A percentile compares a stretch with the other conserved stretches of the same genome.
These are phyloP conservation scores for Acrossocheilus fasciatus DNA, from an alignment of 2,797 vertebrate species.

Conservation along the genomic window DNA sequence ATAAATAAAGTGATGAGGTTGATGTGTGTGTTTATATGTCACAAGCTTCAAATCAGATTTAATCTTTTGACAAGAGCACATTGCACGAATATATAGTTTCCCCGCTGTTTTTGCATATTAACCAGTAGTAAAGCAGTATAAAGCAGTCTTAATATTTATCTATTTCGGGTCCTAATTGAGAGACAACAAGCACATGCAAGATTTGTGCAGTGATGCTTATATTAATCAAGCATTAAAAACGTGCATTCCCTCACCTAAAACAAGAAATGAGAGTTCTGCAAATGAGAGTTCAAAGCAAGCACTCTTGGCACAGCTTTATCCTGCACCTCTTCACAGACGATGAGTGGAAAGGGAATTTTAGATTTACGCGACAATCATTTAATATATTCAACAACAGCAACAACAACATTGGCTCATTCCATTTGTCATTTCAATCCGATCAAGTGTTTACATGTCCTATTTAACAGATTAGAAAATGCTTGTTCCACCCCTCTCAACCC, in stretches of 20 bases:
- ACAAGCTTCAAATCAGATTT: not conserved
- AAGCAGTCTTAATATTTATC: not conserved
- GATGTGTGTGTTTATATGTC: not conserved
- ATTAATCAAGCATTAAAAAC: not conserved
- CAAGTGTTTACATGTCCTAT: no score
- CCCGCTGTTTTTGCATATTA: not conserved
- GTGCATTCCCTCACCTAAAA: not conserved
- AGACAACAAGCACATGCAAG: not conserved
- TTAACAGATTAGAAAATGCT: no score
- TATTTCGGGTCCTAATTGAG: not conserved
- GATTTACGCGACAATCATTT: no score
- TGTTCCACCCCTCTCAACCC: no score
- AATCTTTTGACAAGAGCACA: not conserved
- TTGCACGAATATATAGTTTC: not conserved
- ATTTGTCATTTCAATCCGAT: no score
- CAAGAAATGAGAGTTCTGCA: no score
- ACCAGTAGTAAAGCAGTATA: no score
- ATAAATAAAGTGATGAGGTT: not conserved
- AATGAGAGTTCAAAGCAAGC: not conserved
- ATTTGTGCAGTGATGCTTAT: not conserved
- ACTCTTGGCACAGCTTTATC: not conserved
- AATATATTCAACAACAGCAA: not conserved
- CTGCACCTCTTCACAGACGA: not conserved
- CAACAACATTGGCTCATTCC: not conserved
- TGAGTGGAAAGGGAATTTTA: not conserved